Evolutionary conservation across 2,888 invertebrate species (phyloP).

Genomic region (Bugula neritina): DNA sequence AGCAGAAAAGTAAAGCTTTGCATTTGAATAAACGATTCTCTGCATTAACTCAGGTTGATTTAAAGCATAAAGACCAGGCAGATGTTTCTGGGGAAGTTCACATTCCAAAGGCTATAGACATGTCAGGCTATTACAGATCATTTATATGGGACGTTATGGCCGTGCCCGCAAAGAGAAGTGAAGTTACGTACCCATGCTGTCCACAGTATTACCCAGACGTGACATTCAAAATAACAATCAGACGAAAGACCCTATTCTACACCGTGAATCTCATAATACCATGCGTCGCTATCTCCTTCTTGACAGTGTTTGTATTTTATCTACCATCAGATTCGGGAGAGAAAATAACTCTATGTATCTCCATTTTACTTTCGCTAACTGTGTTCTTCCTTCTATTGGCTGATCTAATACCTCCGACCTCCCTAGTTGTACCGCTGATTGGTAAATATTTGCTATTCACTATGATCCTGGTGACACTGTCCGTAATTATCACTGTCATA

Average conservation of each 20-base stretch:
- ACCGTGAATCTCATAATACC: slow-evolving; percentile 62
- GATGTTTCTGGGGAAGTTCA: slow-evolving; percentile 27
- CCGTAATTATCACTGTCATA: slow-evolving; percentile 59
- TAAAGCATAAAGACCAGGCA: slow-evolving; percentile 42
- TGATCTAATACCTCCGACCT: slow-evolving; percentile 93
- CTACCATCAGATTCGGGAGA: slow-evolving; percentile 95
- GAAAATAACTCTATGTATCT: slow-evolving; percentile 97
- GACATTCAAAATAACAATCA: slow-evolving; percentile 91
- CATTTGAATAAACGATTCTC: too few species aligned
- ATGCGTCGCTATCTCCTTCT: slow-evolving; percentile 86
- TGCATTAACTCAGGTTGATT: slow-evolving; percentile 40
- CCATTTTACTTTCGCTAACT: slow-evolving; percentile 94
- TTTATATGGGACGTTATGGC: slow-evolving; percentile 98
- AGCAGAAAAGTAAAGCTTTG: too few species aligned
- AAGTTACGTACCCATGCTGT: slow-evolving; percentile 74
- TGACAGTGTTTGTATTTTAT: slow-evolving; percentile 94
- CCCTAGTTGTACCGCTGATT: slow-evolving; percentile 64
- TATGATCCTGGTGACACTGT: slow-evolving; percentile 53
- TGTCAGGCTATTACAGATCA: slow-evolving; percentile 94
- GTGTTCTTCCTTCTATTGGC: slow-evolving; percentile 97
- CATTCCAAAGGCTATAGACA: slow-evolving; percentile 71
- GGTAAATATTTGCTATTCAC: slow-evolving; percentile 67
- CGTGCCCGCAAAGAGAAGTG: slow-evolving; percentile 59
- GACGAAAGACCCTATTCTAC: slow-evolving; percentile 89
- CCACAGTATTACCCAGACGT: slow-evolving; percentile 91